Conservation (phyloP, 2,888 invertebrate species). For the Drosophila hamatofila region DNA sequence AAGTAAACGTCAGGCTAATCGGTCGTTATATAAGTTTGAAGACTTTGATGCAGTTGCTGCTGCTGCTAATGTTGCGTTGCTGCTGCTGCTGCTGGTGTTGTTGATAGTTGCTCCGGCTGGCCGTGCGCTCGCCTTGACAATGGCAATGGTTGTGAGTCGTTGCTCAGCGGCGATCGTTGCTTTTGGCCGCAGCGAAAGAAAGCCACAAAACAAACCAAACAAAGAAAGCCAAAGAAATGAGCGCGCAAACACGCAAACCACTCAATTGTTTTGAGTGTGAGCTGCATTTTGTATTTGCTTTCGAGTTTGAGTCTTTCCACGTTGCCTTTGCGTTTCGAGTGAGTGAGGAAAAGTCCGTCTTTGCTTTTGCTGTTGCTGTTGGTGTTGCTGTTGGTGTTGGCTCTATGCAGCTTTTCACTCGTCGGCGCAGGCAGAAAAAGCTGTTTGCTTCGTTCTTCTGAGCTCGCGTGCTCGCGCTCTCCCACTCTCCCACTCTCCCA, state of each 20-base stretch:
- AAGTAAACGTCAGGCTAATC: constrained; percentile 83
- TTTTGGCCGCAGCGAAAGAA: constrained; percentile 69
- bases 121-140: constrained; percentile 84
- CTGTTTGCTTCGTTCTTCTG: constrained; percentile 25
- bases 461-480: constrained; percentile 5
- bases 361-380: constrained; percentile 4
- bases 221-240: constrained; percentile 79
- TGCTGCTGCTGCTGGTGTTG: constrained; percentile 38
- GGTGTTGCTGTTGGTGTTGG: constrained; percentile 17
- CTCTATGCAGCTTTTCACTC: constrained; percentile 39
- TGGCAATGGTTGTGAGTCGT: constrained; percentile 82
- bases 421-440: constrained; percentile 34
- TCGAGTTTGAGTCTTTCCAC: constrained; percentile 27
- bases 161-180: constrained; percentile 58
- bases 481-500: constrained; percentile 28
- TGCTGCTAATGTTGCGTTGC: constrained; percentile 31
- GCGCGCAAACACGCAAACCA: constrained; percentile 57
- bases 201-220: constrained; percentile 66
- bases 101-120: constrained; percentile 63
- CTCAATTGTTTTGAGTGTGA: constrained; percentile 59
- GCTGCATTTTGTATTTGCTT: constrained; percentile 46
- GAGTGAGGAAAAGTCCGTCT: constrained; percentile 25
- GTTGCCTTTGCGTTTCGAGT: constrained; percentile 19
- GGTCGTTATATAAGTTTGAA: constrained; percentile 85
- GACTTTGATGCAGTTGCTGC: constrained; percentile 77